Base-by-base conservation (phyloP, 2,888 invertebrate species). In the Andrena fulva region DNA sequence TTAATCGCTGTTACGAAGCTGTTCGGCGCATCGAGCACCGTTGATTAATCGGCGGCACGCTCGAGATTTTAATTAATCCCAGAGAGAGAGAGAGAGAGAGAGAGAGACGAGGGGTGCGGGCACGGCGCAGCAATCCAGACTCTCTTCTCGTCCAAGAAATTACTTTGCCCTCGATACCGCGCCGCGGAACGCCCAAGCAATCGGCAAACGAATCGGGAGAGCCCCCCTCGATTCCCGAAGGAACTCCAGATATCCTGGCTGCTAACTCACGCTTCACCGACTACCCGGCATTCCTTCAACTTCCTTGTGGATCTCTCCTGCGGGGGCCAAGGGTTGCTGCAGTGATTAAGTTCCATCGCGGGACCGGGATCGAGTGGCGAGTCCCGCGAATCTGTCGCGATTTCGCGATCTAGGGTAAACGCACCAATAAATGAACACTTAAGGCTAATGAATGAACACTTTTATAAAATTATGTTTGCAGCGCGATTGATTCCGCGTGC, bases 61-160 rank as follows among this genome's bases (percentile, higher is more conserved):
- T 89, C 88, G 87, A 87, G 90, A 91, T 91, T 91, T 91, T 91
- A 91, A 91, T 91, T 91, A 91, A 91, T 91, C 87, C 82, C 35
- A 60, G 79, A 82, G 85, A 80, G 77, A 73, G 50, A 74, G 81
- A 50, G 74, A 67, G 66, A 74, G 73, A 70, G 82, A 68, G 52
- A 60, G 50, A 29, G 72, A 56, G 60, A 50, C 35, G 63, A 68
- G 42, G 76, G 35, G 20, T 52, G 52, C 56, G 20, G 64, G 31
- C 42, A 68, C 31, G 56, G 54, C 66, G 52, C 66, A 50, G 72
- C 70, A 64, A 75, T 74, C 76, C 64, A 73, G 69, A 82, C 76
- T 85, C 56, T 56, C 56, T 79, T 82, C 87, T 75, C 82, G 69
- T 67, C 66, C 77, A 86, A 88, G 83, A 88, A 88, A 85, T 88